Conservation (phyloP, 2,113 vertebrate genomes). For the Triplophysa tibetana region DNA sequence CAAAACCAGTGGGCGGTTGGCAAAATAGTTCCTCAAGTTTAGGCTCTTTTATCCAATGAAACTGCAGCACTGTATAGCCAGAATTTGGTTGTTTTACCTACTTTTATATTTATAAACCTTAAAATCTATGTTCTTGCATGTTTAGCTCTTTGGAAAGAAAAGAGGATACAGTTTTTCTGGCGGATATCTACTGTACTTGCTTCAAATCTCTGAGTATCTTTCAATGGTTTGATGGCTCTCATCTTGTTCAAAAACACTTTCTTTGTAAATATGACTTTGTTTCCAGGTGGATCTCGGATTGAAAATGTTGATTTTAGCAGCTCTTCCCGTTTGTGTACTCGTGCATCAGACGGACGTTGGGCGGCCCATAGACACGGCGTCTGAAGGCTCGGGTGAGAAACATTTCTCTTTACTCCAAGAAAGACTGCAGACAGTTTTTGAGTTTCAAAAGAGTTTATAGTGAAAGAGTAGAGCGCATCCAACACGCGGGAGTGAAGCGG, state of each 20-base stretch:
- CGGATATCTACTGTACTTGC: too few relatives aligned
- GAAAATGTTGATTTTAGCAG: neutral
- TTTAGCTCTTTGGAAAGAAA: too few relatives aligned
- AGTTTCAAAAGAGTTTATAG: constrained; percentile 28
- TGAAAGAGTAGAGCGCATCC: constrained; percentile 43
- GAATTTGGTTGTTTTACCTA: neutral
- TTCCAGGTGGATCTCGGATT: neutral
- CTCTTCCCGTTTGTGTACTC: too few relatives aligned
- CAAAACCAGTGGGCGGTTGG: neutral
- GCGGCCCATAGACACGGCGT: neutral
- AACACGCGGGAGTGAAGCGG: constrained; percentile 66
- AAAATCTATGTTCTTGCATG: too few relatives aligned
- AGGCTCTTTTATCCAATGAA: too few relatives aligned
- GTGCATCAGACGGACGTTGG: too few relatives aligned
- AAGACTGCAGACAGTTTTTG: constrained; percentile 13
- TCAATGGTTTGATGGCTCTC: too few relatives aligned
- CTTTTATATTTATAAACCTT: too few relatives aligned
- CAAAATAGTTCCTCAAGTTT: neutral
- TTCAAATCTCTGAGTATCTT: too few relatives aligned
- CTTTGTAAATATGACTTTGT: neutral
- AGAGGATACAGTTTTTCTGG: too few relatives aligned
- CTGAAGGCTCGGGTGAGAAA: neutral
- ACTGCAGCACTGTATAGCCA: neutral
- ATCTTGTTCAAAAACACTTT: too few relatives aligned
- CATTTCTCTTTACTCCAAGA: neutral